phyloP scores from a whole-genome alignment of 2,797 vertebrate species.

The Scleropages formosus region DNA sequence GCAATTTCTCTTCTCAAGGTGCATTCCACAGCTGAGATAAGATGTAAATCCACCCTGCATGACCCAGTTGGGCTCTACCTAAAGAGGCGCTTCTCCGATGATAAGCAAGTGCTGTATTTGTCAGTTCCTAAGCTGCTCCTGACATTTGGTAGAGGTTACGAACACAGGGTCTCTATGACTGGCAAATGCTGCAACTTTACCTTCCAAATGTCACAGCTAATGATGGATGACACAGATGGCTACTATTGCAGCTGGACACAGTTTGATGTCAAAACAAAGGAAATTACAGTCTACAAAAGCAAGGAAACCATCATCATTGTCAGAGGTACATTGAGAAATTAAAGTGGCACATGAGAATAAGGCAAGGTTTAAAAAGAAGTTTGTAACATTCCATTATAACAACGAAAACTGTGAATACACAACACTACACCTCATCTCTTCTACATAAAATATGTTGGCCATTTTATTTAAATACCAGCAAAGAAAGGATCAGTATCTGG shows the following conservation, averaged over 20 bases:
- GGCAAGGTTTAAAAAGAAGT: too few relatives aligned
- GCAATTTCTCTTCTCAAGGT: conserved; percentile 30
- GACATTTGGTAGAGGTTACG: rapidly evolving
- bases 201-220: conserved; percentile 47
- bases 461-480: too few relatives aligned
- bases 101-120: conserved; percentile 25
- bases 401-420: background rate
- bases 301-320: conserved; percentile 52
- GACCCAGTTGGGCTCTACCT: conserved; percentile 33
- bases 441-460: background rate
- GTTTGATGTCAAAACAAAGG: rapidly evolving
- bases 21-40: conserved; percentile 53
- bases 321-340: conserved; percentile 45
- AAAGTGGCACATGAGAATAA: background rate
- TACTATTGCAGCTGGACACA: conserved; percentile 57
- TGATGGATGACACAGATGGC: conserved; percentile 50
- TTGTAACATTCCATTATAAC: background rate
- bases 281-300: rapidly evolving
- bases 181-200: conserved; percentile 31
- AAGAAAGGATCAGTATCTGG: background rate
- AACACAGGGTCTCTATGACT: conserved; percentile 16
- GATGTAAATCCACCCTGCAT: conserved; percentile 38
- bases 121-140: background rate
- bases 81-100: conserved; percentile 25
- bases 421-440: background rate